Conservation (phyloP, 2,113 vertebrate genomes). For the Labrus mixtus region DNA sequence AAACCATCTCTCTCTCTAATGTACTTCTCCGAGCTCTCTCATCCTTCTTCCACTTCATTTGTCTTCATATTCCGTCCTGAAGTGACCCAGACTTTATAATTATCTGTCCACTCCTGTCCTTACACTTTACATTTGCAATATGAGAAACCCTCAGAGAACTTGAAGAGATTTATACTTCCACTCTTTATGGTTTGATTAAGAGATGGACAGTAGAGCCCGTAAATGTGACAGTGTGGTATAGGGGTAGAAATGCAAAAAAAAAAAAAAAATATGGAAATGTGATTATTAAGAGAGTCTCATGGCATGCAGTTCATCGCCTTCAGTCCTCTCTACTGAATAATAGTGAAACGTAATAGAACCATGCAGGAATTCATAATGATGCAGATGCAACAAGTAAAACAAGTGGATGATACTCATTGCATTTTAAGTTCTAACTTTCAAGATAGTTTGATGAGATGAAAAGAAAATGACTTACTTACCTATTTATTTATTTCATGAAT, state of each 20-base stretch:
- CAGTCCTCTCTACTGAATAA: slow-evolving; percentile 5
- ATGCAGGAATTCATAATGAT: slow-evolving; percentile 37
- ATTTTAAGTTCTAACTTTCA: neutral
- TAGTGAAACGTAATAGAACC: slow-evolving; percentile 16
- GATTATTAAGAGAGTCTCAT: slow-evolving; percentile 19
- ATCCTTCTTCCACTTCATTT: slow-evolving; percentile 38
- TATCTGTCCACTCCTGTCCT: slow-evolving; percentile 37
- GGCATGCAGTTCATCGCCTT: slow-evolving; percentile 6
- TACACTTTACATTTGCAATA: slow-evolving; percentile 23
- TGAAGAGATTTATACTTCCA: slow-evolving; percentile 21
- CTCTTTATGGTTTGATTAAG: slow-evolving; percentile 32
- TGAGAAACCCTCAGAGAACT: slow-evolving; percentile 21
- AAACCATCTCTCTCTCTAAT: slow-evolving; percentile 3
- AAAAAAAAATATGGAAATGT: neutral
- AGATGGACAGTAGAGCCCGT: slow-evolving; percentile 32
- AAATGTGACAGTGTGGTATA: slow-evolving; percentile 38
- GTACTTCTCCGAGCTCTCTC: neutral
- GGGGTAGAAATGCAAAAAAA: slow-evolving; percentile 12
- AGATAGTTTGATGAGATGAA: neutral
- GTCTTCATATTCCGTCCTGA: slow-evolving; percentile 39
- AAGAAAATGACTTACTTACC: no score
- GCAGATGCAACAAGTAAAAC: slow-evolving; percentile 29
- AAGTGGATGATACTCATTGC: slow-evolving; percentile 16
- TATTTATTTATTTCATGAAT: no score
- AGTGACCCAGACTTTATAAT: slow-evolving; percentile 50